Evolutionary conservation across 1,140 invertebrate genomes (phyloP), one percentile per base, ranked within the genome.

Genomic region (Nephotettix cincticeps): DNA sequence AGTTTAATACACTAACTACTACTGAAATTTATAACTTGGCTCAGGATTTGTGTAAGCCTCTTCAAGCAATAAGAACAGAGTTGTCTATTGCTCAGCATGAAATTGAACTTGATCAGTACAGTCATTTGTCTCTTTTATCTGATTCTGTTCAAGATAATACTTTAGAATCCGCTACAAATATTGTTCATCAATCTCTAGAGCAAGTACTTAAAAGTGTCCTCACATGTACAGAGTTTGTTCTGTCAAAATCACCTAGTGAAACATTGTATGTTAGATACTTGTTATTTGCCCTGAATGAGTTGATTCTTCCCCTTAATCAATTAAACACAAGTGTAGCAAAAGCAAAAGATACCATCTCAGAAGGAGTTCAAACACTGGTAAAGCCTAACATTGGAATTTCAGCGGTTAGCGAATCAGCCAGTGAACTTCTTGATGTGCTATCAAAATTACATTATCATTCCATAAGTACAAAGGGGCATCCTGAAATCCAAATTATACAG

Each of bases 31-130:
- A 73, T 32, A 58, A 74, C 43, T 43, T 75, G 25, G 72, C 72
- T 0, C 74, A 74, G 61, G 72, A 76, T 36, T 56, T 77, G 17
- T 74, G 73, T 45, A 76, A 73, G 65, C 76, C 76, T 30, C 67
- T 77, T 29, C 75, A 77, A 58, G 36, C 70, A 21, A 67, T 77
- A 1, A 54, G 76, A 66, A 74, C 72, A 23, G 76, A 77, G 45
- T 71, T 75, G 56, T 74, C 74, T 17, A 71, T 77, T 14, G 61
- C 75, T 14, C 72, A 76, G 36, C 75, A 76, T 61, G 71, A 76
- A 69, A 75, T 77, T 51, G 76, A 77, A 72, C 56, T 73, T 14
- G 76, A 77, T 13, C 69, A 76, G n/a, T 76, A 72, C 56, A 61
- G 68, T 32, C 56, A 64, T 45, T 63, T 72, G 1, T 32, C 36